phyloP scores from a whole-genome alignment of 1,140 invertebrate species.

The Limonius californicus region DNA sequence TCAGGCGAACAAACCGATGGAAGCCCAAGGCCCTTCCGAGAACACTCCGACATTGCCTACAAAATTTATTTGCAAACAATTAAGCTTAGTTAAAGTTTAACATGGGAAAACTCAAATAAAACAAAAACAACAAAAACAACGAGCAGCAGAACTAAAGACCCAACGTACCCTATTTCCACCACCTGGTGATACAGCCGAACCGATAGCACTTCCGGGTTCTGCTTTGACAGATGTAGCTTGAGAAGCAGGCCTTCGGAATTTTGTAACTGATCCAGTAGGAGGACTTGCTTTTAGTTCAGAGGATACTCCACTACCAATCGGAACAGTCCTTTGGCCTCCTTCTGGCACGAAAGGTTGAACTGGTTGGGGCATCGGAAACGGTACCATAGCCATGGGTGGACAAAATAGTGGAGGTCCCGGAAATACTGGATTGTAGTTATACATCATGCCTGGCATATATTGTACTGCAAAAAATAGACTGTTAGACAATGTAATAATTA shows the following conservation, averaged over 20 bases:
- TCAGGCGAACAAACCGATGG: conserved; percentile 46
- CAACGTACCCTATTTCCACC: conserved; percentile 43
- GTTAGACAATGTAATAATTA: not conserved
- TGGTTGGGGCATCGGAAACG: conserved; percentile 24
- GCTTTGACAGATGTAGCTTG: conserved; percentile 60
- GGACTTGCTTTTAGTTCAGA: conserved; percentile 20
- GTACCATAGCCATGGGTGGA: conserved; percentile 47
- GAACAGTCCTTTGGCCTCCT: not conserved
- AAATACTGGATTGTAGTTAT: conserved; percentile 49
- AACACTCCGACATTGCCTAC: conserved; percentile 45
- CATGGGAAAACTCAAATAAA: no score
- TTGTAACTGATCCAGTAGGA: conserved; percentile 21
- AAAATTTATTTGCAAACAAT: not conserved
- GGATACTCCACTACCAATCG: not conserved
- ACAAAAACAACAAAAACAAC: no score
- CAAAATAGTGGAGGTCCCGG: conserved; percentile 50
- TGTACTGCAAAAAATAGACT: conserved; percentile 45
- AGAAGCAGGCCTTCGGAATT: conserved; percentile 50
- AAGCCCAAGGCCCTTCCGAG: conserved; percentile 52
- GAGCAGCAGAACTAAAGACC: not conserved
- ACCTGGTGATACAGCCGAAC: conserved; percentile 48
- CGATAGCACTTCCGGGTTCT: conserved; percentile 57
- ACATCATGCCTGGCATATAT: conserved; percentile 56
- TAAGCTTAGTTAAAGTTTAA: no score
- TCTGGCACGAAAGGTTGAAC: not conserved